Conservation (phyloP, 2,888 invertebrate genomes). For the Idaea biselata region DNA sequence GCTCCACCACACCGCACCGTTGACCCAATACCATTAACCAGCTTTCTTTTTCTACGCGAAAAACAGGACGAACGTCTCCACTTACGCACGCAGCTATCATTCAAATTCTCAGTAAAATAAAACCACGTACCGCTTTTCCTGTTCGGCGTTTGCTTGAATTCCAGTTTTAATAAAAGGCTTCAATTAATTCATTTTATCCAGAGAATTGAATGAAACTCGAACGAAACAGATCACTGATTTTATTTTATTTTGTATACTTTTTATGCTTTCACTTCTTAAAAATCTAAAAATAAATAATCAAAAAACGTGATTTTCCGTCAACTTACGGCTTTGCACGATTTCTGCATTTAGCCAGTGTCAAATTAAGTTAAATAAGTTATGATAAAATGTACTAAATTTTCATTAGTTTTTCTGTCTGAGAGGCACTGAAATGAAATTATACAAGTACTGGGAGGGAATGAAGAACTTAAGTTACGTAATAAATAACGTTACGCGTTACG, state of each 20-base stretch:
- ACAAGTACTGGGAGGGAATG: too few relatives aligned
- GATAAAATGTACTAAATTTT: too few relatives aligned
- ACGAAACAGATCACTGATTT: too few relatives aligned
- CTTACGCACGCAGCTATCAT: not conserved
- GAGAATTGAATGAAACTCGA: too few relatives aligned
- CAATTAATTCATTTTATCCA: not conserved
- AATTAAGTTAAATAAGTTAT: too few relatives aligned
- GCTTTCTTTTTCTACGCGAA: constrained; percentile 58
- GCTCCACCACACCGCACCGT: constrained; percentile 54
- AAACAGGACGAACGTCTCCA: constrained; percentile 1
- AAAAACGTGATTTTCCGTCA: too few relatives aligned
- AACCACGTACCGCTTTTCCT: not conserved
- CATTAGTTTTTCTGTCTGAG: too few relatives aligned
- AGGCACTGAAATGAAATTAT: too few relatives aligned
- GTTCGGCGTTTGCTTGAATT: not conserved
- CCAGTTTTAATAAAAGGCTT: not conserved
- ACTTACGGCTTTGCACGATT: not conserved
- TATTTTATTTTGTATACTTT: too few relatives aligned
- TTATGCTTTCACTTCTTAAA: not conserved
- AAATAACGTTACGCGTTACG: too few relatives aligned
- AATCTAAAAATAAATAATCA: not conserved
- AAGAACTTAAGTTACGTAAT: too few relatives aligned
- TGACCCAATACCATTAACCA: constrained; percentile 71
- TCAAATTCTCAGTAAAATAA: not conserved
- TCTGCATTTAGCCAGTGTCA: not conserved